Conservation (phyloP, 1,140 invertebrate species). For the Drosophila equinoxialis region DNA sequence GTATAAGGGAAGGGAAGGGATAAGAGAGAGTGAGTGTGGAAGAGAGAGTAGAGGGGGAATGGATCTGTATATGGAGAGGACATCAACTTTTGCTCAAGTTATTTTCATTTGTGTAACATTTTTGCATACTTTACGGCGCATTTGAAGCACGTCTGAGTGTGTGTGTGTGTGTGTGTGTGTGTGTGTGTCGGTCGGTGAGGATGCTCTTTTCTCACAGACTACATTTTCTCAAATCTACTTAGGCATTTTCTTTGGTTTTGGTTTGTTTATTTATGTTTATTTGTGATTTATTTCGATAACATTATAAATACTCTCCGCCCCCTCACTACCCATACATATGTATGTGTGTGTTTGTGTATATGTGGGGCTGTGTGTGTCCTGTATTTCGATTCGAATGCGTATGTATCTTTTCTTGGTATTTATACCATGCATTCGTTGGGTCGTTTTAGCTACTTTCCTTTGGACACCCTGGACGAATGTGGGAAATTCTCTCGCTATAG, state of each 20-base stretch:
- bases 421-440: too few species aligned
- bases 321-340: neutral
- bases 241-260: constrained; percentile 70
- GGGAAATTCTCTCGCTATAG: too few species aligned
- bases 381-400: neutral
- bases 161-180: constrained; percentile 24
- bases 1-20: neutral
- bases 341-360: neutral
- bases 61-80: constrained; percentile 21
- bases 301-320: constrained; percentile 63
- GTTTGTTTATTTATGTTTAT: constrained; percentile 81
- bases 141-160: constrained; percentile 63
- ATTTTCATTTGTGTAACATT: constrained; percentile 79
- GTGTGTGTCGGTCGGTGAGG: neutral
- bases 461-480: too few species aligned
- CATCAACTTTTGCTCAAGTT: constrained; percentile 74
- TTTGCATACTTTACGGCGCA: constrained; percentile 78
- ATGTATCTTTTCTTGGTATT: constrained; percentile 20
- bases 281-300: constrained; percentile 82
- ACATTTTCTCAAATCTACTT: constrained; percentile 79
- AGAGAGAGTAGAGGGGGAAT: neutral
- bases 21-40: neutral
- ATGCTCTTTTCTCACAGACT: constrained; percentile 56
- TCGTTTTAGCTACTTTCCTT: too few species aligned
- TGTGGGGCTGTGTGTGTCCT: constrained; percentile 5